These are phyloP conservation scores for Leucophenga maculata DNA, from an alignment of 2,888 invertebrate species.

Conservation along the genomic window DNA sequence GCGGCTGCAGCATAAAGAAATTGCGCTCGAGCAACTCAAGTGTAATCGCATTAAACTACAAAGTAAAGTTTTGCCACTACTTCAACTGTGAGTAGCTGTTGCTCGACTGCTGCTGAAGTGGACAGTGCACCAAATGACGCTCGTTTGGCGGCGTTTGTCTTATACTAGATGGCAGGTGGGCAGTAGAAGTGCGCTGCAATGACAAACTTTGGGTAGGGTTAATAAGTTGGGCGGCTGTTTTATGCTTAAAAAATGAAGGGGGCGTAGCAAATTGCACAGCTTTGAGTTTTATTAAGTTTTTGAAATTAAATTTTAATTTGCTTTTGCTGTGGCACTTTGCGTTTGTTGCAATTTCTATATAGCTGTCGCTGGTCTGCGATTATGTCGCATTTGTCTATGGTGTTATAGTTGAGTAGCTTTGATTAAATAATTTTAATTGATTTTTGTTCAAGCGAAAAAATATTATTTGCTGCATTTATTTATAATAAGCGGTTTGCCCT, in stretches of 20 bases:
- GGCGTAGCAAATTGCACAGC: not conserved
- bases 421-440: no score
- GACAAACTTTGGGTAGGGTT: slow-evolving; percentile 2
- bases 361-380: not conserved
- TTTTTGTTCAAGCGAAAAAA: no score
- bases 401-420: not conserved
- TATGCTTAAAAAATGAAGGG: not conserved
- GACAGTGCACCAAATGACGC: not conserved
- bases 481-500: no score
- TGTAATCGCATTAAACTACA: slow-evolving; percentile 26
- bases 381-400: slow-evolving; percentile 8
- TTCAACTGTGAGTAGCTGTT: not conserved
- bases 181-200: no score
- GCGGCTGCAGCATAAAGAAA: not conserved
- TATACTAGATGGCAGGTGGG: not conserved
- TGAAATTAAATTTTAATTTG: slow-evolving; percentile 23
- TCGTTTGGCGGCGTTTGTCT: not conserved
- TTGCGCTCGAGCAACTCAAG: slow-evolving; percentile 9
- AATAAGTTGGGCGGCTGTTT: not conserved
- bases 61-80: slow-evolving; percentile 18
- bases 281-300: slow-evolving; percentile 19
- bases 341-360: not conserved
- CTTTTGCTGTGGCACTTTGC: not conserved
- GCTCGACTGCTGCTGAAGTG: slow-evolving; percentile 15
- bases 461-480: no score